Percentiles rank a stretch among this genome's conserved stretches.
phyloP scores from a whole-genome alignment of 2,888 invertebrate species.

The Osmoderma eremita region DNA sequence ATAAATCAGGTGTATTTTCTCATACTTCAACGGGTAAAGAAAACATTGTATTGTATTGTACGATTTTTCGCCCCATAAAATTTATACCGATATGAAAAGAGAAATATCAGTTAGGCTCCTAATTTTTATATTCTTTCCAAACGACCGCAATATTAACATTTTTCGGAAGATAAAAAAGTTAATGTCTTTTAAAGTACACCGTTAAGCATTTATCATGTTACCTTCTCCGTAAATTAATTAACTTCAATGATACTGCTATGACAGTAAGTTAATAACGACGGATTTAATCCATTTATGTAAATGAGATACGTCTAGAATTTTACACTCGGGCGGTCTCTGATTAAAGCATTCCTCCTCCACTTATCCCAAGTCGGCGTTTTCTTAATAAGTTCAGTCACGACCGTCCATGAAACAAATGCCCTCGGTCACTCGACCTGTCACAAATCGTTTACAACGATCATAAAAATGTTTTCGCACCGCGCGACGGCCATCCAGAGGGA shows the following conservation, averaged over 20 bases:
- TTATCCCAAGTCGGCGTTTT: slow-evolving; percentile 26
- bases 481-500: slow-evolving; percentile 21
- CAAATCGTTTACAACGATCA: slow-evolving; percentile 44
- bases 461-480: slow-evolving; percentile 41
- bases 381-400: slow-evolving; percentile 35
- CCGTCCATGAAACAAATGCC: slow-evolving; percentile 38
- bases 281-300: slow-evolving; percentile 27
- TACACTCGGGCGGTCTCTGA: slow-evolving; percentile 14
- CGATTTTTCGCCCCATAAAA: neutral
- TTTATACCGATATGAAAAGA: neutral
- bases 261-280: slow-evolving; percentile 16
- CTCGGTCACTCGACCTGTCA: slow-evolving; percentile 43
- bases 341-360: slow-evolving; percentile 22
- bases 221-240: slow-evolving; percentile 26
- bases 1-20: slow-evolving; percentile 27
- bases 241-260: slow-evolving; percentile 2
- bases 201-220: slow-evolving; percentile 2
- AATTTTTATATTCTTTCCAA: neutral
- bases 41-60: neutral
- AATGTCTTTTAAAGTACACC: slow-evolving; percentile 9
- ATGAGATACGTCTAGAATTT: slow-evolving; percentile 18
- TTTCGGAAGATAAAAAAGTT: slow-evolving; percentile 11
- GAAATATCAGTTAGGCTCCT: neutral
- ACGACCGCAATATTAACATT: neutral
- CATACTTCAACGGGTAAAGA: slow-evolving; percentile 2